phyloP scores from a whole-genome alignment of 2,113 vertebrate species.

The Neodon shergylaensis region DNA sequence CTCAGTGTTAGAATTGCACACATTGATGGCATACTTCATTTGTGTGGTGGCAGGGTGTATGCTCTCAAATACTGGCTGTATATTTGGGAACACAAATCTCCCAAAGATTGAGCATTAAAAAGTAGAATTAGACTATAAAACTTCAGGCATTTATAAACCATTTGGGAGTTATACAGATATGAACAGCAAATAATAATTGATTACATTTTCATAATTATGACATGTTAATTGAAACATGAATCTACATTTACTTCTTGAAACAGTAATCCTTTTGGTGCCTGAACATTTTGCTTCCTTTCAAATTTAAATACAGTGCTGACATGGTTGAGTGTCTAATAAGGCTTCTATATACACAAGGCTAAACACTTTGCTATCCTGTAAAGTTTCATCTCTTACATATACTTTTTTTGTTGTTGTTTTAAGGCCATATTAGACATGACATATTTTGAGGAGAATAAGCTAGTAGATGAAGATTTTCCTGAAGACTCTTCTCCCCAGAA shows the following conservation, averaged over 20 bases:
- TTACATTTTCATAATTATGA: slow-evolving; percentile 3
- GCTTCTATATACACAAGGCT: neutral
- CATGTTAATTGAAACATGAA: slow-evolving; percentile 10
- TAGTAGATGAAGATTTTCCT: slow-evolving; percentile 97
- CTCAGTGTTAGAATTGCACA: neutral
- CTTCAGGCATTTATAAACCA: neutral
- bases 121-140: slow-evolving; percentile 24
- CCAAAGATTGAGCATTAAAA: slow-evolving; percentile 1
- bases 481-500: slow-evolving; percentile 92
- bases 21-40: neutral
- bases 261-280: neutral
- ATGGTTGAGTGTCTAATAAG: slow-evolving; percentile 30
- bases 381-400: neutral
- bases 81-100: slow-evolving; percentile 27
- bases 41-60: neutral
- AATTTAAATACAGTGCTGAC: neutral
- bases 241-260: slow-evolving; percentile 38
- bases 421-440: slow-evolving; percentile 96
- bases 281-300: slow-evolving; percentile 17
- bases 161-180: neutral
- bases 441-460: slow-evolving; percentile 96
- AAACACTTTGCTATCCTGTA: neutral
- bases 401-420: neutral
- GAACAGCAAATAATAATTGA: slow-evolving; percentile 10
- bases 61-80: neutral